These are phyloP conservation scores for Xerus inauris DNA, from an alignment of 2,113 vertebrate species.

Conservation along the genomic window DNA sequence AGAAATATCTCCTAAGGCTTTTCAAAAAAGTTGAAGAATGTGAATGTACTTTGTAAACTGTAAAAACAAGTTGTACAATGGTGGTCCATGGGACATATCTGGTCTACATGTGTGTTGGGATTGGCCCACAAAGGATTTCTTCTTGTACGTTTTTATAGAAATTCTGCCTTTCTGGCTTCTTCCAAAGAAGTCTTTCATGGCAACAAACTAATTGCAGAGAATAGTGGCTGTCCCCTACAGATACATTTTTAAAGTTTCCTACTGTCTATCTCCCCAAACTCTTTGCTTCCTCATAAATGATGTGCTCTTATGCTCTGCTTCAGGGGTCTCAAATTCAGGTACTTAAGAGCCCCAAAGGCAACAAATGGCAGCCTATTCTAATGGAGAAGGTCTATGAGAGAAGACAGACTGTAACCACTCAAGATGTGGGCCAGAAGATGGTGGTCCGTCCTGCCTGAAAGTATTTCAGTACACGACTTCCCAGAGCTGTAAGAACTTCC, in stretches of 20 bases:
- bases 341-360: too few relatives aligned
- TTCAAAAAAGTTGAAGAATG: background rate
- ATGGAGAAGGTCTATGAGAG: background rate
- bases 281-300: too few relatives aligned
- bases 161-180: background rate
- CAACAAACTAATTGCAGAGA: background rate
- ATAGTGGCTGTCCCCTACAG: background rate
- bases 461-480: background rate
- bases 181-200: background rate
- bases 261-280: background rate
- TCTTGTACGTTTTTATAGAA: background rate
- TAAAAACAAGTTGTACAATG: background rate
- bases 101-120: background rate
- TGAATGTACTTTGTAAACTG: background rate
- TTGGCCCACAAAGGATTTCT: background rate
- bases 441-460: background rate
- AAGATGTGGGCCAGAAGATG: background rate
- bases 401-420: background rate
- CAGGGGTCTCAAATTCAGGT: too few relatives aligned
- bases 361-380: too few relatives aligned
- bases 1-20: background rate
- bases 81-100: background rate
- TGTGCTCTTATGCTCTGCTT: too few relatives aligned
- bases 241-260: background rate
- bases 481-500: background rate